These are phyloP conservation scores for Anadara kagoshimensis DNA, from an alignment of 1,140 invertebrate species.

Conservation along the genomic window DNA sequence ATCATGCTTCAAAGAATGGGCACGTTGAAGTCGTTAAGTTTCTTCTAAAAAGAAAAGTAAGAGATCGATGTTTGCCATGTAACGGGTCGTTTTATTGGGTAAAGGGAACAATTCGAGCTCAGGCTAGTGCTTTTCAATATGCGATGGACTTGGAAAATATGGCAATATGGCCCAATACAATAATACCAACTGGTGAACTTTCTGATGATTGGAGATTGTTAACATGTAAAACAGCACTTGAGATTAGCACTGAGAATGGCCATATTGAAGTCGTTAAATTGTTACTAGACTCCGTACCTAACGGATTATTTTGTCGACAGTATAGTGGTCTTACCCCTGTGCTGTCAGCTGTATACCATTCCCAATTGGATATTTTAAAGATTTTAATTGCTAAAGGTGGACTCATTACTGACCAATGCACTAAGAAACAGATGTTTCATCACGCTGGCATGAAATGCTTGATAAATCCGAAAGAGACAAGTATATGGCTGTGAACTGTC, in stretches of 20 bases:
- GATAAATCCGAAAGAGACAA: not conserved
- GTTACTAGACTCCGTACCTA: not conserved
- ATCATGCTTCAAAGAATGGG: slow-evolving; percentile 4
- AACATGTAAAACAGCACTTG: slow-evolving; percentile 12
- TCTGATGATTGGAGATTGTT: slow-evolving; percentile 3
- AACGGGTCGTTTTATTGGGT: not conserved
- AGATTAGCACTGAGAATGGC: slow-evolving; percentile 5
- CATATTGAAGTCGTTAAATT: slow-evolving; percentile 3
- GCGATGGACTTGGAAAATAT: not conserved
- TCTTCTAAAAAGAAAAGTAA: not conserved
- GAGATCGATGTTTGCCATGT: slow-evolving; percentile 7
- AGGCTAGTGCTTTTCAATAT: not conserved
- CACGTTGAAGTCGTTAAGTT: not conserved
- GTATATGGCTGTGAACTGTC: not conserved
- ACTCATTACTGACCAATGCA: too few relatives aligned
- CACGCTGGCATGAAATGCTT: not conserved
- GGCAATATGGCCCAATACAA: not conserved
- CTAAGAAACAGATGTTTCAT: not conserved
- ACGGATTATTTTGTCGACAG: not conserved
- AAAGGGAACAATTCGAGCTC: not conserved
- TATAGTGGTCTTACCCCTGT: not conserved
- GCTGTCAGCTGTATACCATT: slow-evolving; percentile 5
- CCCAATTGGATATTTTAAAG: not conserved
- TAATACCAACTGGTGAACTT: too few relatives aligned
- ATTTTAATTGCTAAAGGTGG: not conserved